phyloP scores from a whole-genome alignment of 2,797 vertebrate species.

The Oophaga sylvatica region DNA sequence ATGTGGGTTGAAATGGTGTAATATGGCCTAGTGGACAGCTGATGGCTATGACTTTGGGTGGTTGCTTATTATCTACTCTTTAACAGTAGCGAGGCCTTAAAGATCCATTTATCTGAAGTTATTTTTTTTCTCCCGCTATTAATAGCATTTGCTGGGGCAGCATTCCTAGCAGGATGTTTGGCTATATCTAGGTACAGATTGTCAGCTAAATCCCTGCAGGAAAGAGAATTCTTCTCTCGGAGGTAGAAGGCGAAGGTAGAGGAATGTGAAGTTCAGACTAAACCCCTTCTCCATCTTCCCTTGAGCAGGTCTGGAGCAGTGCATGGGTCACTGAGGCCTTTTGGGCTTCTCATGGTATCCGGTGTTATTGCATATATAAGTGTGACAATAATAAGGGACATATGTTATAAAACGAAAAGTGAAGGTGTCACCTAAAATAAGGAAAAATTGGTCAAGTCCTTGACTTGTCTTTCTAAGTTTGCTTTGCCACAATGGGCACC shows the following conservation, averaged over 20 bases:
- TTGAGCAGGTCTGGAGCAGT: background rate
- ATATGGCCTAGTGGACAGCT: background rate
- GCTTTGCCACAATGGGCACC: no score
- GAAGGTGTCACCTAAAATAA: no score
- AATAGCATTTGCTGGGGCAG: conserved; percentile 49
- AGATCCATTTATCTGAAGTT: conserved; percentile 53
- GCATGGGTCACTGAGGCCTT: background rate
- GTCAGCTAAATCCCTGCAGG: conserved; percentile 56
- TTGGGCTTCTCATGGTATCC: background rate
- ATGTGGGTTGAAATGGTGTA: background rate
- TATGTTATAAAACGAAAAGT: no score
- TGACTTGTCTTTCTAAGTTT: no score
- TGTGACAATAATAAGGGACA: no score
- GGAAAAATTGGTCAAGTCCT: no score
- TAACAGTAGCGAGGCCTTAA: conserved; percentile 23
- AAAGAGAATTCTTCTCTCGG: conserved; percentile 47
- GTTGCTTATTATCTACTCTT: conserved; percentile 4
- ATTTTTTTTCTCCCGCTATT: conserved; percentile 41
- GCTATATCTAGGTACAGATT: conserved; percentile 61
- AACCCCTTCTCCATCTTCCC: conserved; percentile 9
- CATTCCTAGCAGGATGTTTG: conserved; percentile 57
- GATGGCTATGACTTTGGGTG: background rate
- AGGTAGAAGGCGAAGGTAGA: conserved; percentile 45
- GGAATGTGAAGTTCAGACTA: background rate
- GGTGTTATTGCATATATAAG: no score